Conservation (phyloP, 2,113 vertebrate species). For the Hiodon tergisus region DNA sequence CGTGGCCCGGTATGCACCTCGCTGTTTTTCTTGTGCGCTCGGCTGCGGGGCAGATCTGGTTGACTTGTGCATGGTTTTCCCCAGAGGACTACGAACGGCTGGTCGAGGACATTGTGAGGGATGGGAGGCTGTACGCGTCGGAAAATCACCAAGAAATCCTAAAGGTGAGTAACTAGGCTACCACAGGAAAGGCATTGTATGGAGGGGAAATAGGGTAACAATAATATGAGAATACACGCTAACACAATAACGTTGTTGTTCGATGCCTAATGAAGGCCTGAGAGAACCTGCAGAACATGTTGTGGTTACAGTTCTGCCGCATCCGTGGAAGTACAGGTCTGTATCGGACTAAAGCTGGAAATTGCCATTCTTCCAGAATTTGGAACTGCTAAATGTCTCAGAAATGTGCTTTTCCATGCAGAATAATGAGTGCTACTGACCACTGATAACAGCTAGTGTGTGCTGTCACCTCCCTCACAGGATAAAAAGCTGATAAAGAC, state of each 20-base stretch:
- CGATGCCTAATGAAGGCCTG: too few species aligned
- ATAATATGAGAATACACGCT: too few species aligned
- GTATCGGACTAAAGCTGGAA: too few species aligned
- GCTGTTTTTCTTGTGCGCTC: slow-evolving; percentile 10
- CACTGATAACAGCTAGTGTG: background rate
- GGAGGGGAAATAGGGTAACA: too few species aligned
- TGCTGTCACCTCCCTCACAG: slow-evolving; percentile 50
- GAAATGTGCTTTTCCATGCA: background rate
- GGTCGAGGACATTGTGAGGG: slow-evolving; percentile 93
- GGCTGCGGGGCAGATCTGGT: too few species aligned
- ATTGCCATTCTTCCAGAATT: too few species aligned
- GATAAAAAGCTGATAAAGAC: slow-evolving; percentile 99
- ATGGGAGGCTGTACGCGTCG: slow-evolving; percentile 89
- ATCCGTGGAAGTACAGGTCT: too few species aligned
- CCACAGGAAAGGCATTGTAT: background rate
- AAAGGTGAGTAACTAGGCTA: slow-evolving; percentile 65
- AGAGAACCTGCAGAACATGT: too few species aligned
- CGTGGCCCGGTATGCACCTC: too few species aligned
- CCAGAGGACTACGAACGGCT: slow-evolving; percentile 96
- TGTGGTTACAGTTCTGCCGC: too few species aligned
- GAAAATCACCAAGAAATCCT: slow-evolving; percentile 98
- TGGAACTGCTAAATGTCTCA: background rate
- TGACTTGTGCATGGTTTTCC: background rate
- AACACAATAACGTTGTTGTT: too few species aligned
- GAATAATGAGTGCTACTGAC: too few species aligned